Conservation (phyloP, 1,140 invertebrate genomes). For the Bradysia coprophila region DNA sequence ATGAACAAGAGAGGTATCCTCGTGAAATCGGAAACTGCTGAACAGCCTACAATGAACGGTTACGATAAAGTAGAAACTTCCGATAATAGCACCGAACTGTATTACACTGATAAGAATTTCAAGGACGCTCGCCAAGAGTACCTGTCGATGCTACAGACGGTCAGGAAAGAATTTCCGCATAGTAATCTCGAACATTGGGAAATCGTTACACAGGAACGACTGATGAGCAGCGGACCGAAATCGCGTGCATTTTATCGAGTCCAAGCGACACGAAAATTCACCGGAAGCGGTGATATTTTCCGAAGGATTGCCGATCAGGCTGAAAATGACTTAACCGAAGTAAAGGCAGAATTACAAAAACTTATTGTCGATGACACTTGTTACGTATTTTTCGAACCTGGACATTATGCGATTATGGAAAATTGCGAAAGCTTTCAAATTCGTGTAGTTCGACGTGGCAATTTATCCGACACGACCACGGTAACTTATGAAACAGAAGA, state of each 20-base stretch:
- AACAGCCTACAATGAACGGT: slow-evolving; percentile 47
- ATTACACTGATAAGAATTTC: slow-evolving; percentile 60
- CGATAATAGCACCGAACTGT: slow-evolving; percentile 27
- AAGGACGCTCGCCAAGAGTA: slow-evolving; percentile 81
- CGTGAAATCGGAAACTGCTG: slow-evolving; percentile 55
- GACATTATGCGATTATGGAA: slow-evolving; percentile 92
- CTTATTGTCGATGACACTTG: slow-evolving; percentile 27
- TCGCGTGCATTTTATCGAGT: slow-evolving; percentile 89
- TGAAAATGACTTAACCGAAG: slow-evolving; percentile 52
- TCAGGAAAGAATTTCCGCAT: slow-evolving; percentile 66
- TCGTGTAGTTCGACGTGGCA: slow-evolving; percentile 59
- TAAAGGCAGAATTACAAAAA: slow-evolving; percentile 46
- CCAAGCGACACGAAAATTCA: slow-evolving; percentile 83
- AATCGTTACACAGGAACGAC: slow-evolving; percentile 78
- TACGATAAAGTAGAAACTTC: slow-evolving; percentile 32
- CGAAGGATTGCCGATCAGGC: slow-evolving; percentile 62
- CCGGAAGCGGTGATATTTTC: slow-evolving; percentile 75
- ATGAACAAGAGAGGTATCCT: slow-evolving; percentile 75
- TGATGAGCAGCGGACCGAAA: slow-evolving; percentile 78
- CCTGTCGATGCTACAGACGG: slow-evolving; percentile 67
- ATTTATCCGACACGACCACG: slow-evolving; percentile 47
- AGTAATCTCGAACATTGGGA: slow-evolving; percentile 61
- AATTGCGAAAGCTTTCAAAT: slow-evolving; percentile 84
- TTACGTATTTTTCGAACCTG: slow-evolving; percentile 75
- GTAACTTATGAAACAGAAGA: slow-evolving; percentile 91